Evolutionary conservation across 2,888 invertebrate genomes (phyloP).

Genomic region (Scaptomyza tumidula): DNA sequence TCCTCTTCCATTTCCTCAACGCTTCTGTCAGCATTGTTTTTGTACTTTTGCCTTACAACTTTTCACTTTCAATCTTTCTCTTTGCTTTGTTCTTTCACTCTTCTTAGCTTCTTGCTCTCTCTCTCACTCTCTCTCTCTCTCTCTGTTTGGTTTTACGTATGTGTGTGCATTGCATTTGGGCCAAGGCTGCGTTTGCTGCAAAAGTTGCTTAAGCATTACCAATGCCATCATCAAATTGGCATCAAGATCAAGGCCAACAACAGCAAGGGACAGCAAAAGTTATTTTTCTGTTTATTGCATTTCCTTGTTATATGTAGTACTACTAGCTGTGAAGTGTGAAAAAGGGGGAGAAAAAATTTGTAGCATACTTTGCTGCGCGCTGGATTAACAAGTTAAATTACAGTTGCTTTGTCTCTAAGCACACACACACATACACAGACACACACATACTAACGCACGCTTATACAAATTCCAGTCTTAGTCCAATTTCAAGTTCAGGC

Average conservation of each 20-base stretch:
- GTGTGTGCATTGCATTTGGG: slow-evolving; percentile 48
- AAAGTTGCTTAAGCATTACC: slow-evolving; percentile 35
- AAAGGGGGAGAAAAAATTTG: slow-evolving; percentile 15
- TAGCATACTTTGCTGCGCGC: slow-evolving; percentile 39
- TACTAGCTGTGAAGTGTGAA: neutral
- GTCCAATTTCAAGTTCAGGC: slow-evolving; percentile 48
- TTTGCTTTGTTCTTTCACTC: neutral
- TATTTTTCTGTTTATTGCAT: slow-evolving; percentile 48
- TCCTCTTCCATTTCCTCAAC: neutral
- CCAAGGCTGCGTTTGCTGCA: slow-evolving; percentile 45
- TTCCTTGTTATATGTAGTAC: slow-evolving; percentile 47
- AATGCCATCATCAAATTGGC: slow-evolving; percentile 60
- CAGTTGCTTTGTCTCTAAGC: slow-evolving; percentile 30
- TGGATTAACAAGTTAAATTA: slow-evolving; percentile 59
- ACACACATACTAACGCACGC: neutral
- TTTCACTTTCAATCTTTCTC: neutral
- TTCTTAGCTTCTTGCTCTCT: slow-evolving; percentile 2
- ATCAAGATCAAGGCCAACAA: slow-evolving; percentile 71
- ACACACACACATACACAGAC: neutral
- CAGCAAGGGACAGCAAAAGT: slow-evolving; percentile 28
- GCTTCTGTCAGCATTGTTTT: neutral
- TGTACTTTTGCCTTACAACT: neutral
- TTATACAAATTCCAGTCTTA: slow-evolving; percentile 28
- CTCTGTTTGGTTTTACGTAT: neutral
- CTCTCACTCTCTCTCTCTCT: neutral